Conservation (phyloP, 2,797 vertebrate species). For the Macropus fuliginosus region DNA sequence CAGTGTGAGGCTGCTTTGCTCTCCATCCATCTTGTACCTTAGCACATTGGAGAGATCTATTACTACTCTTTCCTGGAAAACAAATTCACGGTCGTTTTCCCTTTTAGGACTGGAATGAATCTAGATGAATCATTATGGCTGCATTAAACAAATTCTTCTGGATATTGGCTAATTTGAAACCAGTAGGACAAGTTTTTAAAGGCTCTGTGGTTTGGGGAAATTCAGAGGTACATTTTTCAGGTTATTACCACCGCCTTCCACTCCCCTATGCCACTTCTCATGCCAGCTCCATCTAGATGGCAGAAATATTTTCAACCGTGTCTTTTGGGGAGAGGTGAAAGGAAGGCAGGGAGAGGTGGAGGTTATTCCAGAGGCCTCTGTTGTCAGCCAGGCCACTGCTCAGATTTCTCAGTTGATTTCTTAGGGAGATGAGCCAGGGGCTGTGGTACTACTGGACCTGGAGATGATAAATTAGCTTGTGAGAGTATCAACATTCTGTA, state of each 20-base stretch:
- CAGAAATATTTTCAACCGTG: constrained; percentile 38
- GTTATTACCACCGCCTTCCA: constrained; percentile 18
- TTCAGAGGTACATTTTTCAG: constrained; percentile 52
- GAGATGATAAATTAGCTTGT: not conserved
- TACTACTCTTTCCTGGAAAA: constrained; percentile 50
- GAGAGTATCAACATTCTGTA: not conserved
- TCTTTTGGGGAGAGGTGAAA: not conserved
- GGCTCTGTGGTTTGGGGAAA: constrained; percentile 60
- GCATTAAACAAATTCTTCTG: constrained; percentile 76
- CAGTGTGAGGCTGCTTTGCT: constrained; percentile 40
- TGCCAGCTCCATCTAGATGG: not conserved
- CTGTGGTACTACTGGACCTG: not conserved
- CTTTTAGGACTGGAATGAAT: constrained; percentile 65
- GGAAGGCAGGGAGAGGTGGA: not conserved
- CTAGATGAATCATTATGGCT: constrained; percentile 72
- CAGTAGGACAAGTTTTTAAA: constrained; percentile 77
- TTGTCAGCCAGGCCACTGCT: not conserved
- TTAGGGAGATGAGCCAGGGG: not conserved
- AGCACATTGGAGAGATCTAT: constrained; percentile 14
- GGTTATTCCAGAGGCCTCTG: constrained; percentile 25
- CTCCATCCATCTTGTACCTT: constrained; percentile 47
- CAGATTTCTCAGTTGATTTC: not conserved
- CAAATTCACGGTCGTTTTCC: constrained; percentile 65
- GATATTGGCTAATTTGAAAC: constrained; percentile 76
- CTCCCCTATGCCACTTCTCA: constrained; percentile 10